Conservation (phyloP, 2,888 invertebrate species). For the Argyresthia goedartella region DNA sequence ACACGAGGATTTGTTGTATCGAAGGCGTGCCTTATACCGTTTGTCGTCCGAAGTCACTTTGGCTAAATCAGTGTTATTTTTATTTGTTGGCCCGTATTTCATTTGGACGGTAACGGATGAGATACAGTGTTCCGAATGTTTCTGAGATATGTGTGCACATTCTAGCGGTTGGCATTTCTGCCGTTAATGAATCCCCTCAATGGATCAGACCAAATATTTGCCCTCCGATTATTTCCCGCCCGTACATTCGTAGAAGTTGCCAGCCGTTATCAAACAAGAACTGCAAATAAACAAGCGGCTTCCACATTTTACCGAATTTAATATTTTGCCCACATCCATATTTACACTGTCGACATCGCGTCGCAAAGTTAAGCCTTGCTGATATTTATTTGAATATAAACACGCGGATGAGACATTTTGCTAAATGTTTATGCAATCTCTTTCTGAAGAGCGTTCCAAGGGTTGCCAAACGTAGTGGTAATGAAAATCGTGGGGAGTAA, state of each 20-base stretch:
- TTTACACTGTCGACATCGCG: constrained; percentile 30
- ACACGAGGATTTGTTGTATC: neutral
- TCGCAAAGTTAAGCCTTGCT: neutral
- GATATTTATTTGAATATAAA: constrained; percentile 2
- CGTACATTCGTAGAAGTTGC: constrained; percentile 20
- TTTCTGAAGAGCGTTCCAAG: neutral
- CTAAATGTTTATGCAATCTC: neutral
- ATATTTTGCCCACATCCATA: constrained; percentile 41
- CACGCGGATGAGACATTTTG: neutral
- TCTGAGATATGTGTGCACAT: too few species aligned
- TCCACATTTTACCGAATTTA: constrained; percentile 33
- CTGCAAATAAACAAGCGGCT: constrained; percentile 29
- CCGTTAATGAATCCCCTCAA: constrained; percentile 12
- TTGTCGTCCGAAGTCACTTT: constrained; percentile 9
- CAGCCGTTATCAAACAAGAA: constrained; percentile 29
- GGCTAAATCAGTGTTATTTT: constrained; percentile 7
- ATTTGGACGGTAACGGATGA: neutral
- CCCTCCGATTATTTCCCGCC: constrained; percentile 27
- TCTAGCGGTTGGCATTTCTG: constrained; percentile 15
- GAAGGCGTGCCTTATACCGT: neutral
- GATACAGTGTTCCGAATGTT: too few species aligned
- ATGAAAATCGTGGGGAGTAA: neutral
- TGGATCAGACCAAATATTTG: constrained; percentile 12
- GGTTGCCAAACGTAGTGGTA: neutral
- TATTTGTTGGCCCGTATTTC: neutral